Conservation (phyloP, 1,140 invertebrate genomes). For the Popillia japonica region DNA sequence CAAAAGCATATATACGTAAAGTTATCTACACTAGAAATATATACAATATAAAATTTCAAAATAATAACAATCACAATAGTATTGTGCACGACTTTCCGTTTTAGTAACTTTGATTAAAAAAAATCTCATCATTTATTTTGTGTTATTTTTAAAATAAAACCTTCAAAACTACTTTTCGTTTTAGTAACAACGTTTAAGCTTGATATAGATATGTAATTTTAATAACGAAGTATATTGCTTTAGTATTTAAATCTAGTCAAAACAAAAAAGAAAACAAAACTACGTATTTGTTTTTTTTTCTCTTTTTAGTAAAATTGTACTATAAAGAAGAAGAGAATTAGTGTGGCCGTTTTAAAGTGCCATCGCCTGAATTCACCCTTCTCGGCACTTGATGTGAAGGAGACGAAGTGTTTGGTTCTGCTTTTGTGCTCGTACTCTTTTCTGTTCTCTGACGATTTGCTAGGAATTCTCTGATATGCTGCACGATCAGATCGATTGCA, state of each 20-base stretch:
- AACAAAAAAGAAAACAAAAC: slow-evolving; percentile 1
- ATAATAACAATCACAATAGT: slow-evolving; percentile 11
- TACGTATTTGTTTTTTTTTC: neutral
- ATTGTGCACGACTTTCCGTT: neutral
- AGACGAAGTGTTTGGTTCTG: neutral
- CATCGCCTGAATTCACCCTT: slow-evolving; percentile 47
- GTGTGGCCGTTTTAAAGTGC: slow-evolving; percentile 54
- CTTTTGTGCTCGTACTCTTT: slow-evolving; percentile 6
- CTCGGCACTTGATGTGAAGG: slow-evolving; percentile 42
- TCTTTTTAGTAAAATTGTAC: slow-evolving; percentile 21
- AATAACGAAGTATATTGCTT: neutral
- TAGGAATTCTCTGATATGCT: slow-evolving; percentile 88
- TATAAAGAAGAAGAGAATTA: slow-evolving; percentile 41
- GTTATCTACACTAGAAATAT: neutral
- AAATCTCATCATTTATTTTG: neutral
- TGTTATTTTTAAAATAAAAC: no score
- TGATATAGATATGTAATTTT: neutral
- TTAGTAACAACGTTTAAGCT: neutral
- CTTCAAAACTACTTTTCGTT: no score
- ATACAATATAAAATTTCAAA: slow-evolving; percentile 32
- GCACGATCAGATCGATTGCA: slow-evolving; percentile 93
- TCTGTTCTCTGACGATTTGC: slow-evolving; percentile 63
- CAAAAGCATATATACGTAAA: slow-evolving; percentile 16
- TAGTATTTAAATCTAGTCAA: neutral
- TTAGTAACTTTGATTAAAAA: neutral